Evolutionary conservation across 1,140 invertebrate genomes (phyloP).

Genomic region (Cyphomyrmex costatus): DNA sequence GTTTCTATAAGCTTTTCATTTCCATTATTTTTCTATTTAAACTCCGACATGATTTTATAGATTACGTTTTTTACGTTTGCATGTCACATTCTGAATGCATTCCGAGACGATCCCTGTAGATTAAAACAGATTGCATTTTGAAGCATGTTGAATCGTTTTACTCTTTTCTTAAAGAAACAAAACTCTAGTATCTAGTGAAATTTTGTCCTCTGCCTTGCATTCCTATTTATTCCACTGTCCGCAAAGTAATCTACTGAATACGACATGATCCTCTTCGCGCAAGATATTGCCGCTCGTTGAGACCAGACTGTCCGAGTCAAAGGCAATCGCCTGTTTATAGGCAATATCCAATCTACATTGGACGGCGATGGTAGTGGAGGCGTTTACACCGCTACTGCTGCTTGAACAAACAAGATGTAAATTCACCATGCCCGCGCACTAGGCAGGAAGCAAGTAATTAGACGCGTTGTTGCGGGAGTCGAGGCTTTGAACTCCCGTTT

Average conservation of each 20-base stretch:
- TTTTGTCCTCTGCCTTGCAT: background rate
- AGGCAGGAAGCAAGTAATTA: slow-evolving; percentile 84
- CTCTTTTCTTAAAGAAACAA: background rate
- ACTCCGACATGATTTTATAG: background rate
- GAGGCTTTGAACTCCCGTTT: slow-evolving; percentile 82
- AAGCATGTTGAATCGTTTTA: background rate
- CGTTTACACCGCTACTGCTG: slow-evolving; percentile 77
- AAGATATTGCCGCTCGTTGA: slow-evolving; percentile 73
- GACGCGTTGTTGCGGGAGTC: slow-evolving; percentile 84
- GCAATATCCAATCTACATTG: slow-evolving; percentile 82
- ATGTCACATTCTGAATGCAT: background rate
- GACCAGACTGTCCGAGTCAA: slow-evolving; percentile 73
- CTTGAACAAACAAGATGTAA: slow-evolving; percentile 85
- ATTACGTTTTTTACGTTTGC: background rate
- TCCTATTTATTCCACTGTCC: background rate
- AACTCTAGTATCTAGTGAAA: background rate
- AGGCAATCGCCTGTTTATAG: slow-evolving; percentile 80
- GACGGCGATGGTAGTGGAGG: slow-evolving; percentile 48
- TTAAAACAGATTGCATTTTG: background rate
- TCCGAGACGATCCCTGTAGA: background rate
- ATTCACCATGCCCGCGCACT: slow-evolving; percentile 76
- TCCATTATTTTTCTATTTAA: background rate
- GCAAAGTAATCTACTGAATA: slow-evolving; percentile 38
- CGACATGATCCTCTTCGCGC: slow-evolving; percentile 64
- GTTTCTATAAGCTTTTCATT: background rate